phyloP scores from a whole-genome alignment of 2,797 vertebrate species.

The Lindbergichthys nudifrons region DNA sequence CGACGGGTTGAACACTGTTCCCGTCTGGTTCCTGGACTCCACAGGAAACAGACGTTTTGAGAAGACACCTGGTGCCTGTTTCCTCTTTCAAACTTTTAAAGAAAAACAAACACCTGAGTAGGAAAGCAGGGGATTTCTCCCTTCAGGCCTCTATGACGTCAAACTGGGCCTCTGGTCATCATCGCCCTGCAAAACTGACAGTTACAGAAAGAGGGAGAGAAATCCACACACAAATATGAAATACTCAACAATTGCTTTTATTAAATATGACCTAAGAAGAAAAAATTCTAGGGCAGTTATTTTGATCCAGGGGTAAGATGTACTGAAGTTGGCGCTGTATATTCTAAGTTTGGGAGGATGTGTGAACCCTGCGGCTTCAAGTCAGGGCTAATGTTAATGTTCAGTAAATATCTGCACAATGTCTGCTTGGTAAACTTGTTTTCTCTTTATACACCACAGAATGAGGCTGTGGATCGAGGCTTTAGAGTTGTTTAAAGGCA shows the following conservation, averaged over 20 bases:
- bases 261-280: too few relatives aligned
- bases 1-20: conserved; percentile 20
- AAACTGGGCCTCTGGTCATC: conserved; percentile 64
- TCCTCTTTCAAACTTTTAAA: conserved; percentile 54
- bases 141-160: conserved; percentile 54
- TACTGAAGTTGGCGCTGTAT: too few relatives aligned
- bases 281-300: too few relatives aligned
- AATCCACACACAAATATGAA: conserved; percentile 8
- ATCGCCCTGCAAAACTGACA: conserved; percentile 50
- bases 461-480: too few relatives aligned
- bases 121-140: conserved; percentile 58
- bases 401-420: too few relatives aligned
- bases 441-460: too few relatives aligned
- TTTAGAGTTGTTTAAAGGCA: too few relatives aligned
- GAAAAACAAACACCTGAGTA: conserved; percentile 73
- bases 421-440: too few relatives aligned
- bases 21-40: conserved; percentile 41
- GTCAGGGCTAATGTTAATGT: too few relatives aligned
- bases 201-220: conserved; percentile 17
- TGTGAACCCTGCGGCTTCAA: too few relatives aligned
- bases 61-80: conserved; percentile 74
- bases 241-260: neutral
- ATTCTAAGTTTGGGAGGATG: too few relatives aligned
- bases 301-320: too few relatives aligned
- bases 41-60: conserved; percentile 63